Evolutionary conservation across 2,888 invertebrate species (phyloP).

Genomic region (Cataglyphis albicans): DNA sequence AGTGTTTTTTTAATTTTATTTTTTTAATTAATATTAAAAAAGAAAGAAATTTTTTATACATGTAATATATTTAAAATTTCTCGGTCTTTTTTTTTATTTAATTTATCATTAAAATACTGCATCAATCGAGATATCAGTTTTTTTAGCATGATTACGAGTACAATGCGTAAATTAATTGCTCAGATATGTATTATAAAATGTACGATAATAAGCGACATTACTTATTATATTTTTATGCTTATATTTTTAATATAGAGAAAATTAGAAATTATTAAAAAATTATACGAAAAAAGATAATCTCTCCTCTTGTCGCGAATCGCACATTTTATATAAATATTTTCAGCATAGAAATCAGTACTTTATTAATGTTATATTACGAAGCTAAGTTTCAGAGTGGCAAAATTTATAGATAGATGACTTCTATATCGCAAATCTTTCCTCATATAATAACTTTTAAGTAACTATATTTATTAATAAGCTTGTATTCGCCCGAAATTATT

Average conservation of each 20-base stretch:
- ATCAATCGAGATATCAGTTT: constrained; percentile 23
- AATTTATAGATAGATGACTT: constrained; percentile 27
- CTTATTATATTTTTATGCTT: neutral
- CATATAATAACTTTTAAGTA: constrained; percentile 6
- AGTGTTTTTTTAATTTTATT: constrained; percentile 17
- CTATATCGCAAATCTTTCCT: constrained; percentile 31
- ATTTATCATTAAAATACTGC: neutral
- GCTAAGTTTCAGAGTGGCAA: constrained; percentile 26
- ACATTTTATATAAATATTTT: constrained; percentile 25
- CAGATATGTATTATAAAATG: constrained; percentile 31
- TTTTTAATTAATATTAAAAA: neutral
- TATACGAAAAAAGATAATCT: neutral
- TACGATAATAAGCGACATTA: constrained; percentile 14
- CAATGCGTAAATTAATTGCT: constrained; percentile 1
- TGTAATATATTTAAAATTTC: constrained; percentile 1
- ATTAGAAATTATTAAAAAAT: neutral
- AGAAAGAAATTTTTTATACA: neutral
- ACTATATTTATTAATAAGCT: constrained; percentile 26
- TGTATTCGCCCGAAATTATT: constrained; percentile 7
- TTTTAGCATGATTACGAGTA: constrained; percentile 38
- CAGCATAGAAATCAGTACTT: constrained; percentile 13
- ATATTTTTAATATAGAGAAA: neutral
- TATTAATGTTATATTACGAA: constrained; percentile 17
- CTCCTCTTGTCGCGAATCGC: neutral
- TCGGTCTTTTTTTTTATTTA: constrained; percentile 11